Percentiles rank a stretch among this genome's conserved stretches.
These are phyloP conservation scores for Nymphicus hollandicus DNA, from an alignment of 2,113 vertebrate species.

Conservation along the genomic window DNA sequence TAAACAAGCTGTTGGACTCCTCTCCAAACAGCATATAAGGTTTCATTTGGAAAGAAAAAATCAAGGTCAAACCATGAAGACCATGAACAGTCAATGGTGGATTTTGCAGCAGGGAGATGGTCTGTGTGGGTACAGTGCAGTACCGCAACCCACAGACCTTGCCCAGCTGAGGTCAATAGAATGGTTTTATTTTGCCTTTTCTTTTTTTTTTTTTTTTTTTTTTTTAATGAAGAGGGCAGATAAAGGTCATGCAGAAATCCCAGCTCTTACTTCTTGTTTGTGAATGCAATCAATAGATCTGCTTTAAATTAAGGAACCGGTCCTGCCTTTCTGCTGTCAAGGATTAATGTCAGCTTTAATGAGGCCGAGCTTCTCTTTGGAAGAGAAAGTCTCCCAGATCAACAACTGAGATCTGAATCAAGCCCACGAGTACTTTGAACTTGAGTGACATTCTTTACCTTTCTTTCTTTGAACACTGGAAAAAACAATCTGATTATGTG, in stretches of 20 bases:
- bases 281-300: constrained; percentile 1
- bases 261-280: constrained; percentile 16
- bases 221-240: neutral
- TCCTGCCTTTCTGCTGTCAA: neutral
- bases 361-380: constrained; percentile 9
- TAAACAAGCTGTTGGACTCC: constrained; percentile 32
- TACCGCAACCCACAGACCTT: neutral
- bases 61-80: constrained; percentile 6
- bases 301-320: constrained; percentile 20
- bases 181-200: neutral
- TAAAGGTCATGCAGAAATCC: neutral
- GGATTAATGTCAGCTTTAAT: constrained; percentile 29
- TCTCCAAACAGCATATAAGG: constrained; percentile 8
- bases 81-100: neutral
- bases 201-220: neutral
- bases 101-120: neutral
- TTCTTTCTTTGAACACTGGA: neutral
- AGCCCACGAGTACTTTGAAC: neutral
- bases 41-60: constrained; percentile 47
- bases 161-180: neutral
- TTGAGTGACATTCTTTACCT: neutral
- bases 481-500: neutral
- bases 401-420: neutral
- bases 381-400: neutral
- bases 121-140: neutral